Evolutionary conservation across 2,113 vertebrate genomes (phyloP), one percentile per base, ranked within the genome.

Genomic region (Thermophis baileyi): DNA sequence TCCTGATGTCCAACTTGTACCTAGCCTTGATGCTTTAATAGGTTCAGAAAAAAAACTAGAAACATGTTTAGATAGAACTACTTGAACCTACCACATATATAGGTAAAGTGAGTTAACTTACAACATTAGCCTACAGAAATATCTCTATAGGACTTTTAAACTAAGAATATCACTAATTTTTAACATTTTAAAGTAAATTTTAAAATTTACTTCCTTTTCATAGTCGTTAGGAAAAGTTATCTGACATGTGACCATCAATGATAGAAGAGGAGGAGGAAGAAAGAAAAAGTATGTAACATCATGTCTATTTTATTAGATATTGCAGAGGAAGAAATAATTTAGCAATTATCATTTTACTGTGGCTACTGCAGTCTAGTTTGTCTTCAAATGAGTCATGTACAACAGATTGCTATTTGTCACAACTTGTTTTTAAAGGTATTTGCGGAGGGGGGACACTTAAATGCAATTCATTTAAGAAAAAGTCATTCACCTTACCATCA

Each of bases 381-480:
- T 93, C 35, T 44, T 1, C 0, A 14, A 0, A 5, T 91, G 20
- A 54, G 6, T 89, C 60, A 14, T 40, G 81, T 50, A 91, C 90
- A 50, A 92, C 94, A 87, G 69, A 60, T 74, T 69, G 55, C 9
- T 89, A 10, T 51, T 93, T 54, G 93, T 47, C 11, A 95, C 54
- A 5, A 27, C 85, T 51, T 50, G 53, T 46, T 94, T 87, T 94
- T 89, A 85, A 91, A 95, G 81, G 40, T 51, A 51, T 44, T 54
- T 49, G 44, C 22, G 60, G 12, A 44, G 47, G 91, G 16, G 27
- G 12, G 24, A 85, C 10, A 93, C 50, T 63, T 89, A 47, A 90
- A 60, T 90, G 27, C 40, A 92, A 63, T 69, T 81, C 49, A 95
- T 20, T 93, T 93, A 60, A 93, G 46, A 63, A 88, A 93, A 91